Base-by-base conservation (phyloP, 2,113 vertebrate species). In the Ictidomys tridecemlineatus region DNA sequence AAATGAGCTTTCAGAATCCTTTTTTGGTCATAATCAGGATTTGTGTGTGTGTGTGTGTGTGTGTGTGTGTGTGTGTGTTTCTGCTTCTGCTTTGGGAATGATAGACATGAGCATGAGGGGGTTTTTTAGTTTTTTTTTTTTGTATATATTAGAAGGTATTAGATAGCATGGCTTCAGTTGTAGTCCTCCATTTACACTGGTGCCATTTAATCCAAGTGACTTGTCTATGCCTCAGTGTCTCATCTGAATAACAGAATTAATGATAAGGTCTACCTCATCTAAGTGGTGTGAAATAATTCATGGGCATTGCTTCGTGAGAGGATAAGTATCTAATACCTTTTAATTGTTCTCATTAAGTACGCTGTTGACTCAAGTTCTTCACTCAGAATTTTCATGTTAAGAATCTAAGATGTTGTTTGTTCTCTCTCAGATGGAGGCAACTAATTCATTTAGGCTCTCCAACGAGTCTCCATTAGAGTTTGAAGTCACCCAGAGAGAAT, bases 1-100 rank as follows among this genome's bases (percentile, higher is more conserved):
- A 63, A 63, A 63, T 63, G 10, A 11, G 61, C 10, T 85, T 92
- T 78, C 12, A 8, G 39, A 61, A 82, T 92, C 72, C 5, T 8
- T 97, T 97, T 72, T 61, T 74, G 22, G 32, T 39, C 45, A 89
- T 86, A 91, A 58, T 42, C 8, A 16, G n/a, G 26, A 65, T 73
- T 76, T 42, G 5, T 42, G 42, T 42, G 42, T 42, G 42, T 42
- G 42, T 42, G 42, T 42, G 42, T 42, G 42, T 42, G 42, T 42
- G 42, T 42, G 42, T 42, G 42, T 42, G 42, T 42, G 42, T 42
- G 42, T 45, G 45, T 72, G 76, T 77, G 70, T 37, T 42, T 65
- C 34, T 63, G 30, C 34, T 39, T 48, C 20, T 39, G 8, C 11
- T 42, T 69, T 83, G 32, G 32, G 32, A 4, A 69, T 84, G 83